phyloP scores from a whole-genome alignment of 1,140 invertebrate genomes.

The Homarus americanus region DNA sequence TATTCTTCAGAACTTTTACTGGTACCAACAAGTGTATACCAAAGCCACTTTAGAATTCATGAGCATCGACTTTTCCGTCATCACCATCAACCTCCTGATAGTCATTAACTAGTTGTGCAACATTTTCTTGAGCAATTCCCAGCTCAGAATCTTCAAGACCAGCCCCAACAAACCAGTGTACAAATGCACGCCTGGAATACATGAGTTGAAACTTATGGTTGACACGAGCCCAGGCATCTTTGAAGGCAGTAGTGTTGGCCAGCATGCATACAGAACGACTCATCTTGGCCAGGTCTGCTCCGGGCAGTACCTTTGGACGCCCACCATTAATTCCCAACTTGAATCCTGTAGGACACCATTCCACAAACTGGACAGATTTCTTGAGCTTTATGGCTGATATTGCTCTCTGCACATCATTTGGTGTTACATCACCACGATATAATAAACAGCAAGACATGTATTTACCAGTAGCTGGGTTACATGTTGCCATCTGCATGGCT shows the following conservation, averaged over 20 bases:
- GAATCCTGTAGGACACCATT: constrained; percentile 62
- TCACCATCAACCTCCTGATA: constrained; percentile 67
- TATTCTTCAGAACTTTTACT: not conserved
- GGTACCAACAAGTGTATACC: no score
- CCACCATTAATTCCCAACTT: constrained; percentile 79
- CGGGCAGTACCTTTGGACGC: constrained; percentile 80
- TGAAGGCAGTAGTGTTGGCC: constrained; percentile 80
- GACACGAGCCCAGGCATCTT: constrained; percentile 78
- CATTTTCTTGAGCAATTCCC: constrained; percentile 76
- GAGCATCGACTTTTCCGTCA: not conserved
- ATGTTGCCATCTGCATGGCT: constrained; percentile 55
- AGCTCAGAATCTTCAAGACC: constrained; percentile 78
- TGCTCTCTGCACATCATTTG: constrained; percentile 76
- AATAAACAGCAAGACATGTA: constrained; percentile 78
- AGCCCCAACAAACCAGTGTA: constrained; percentile 80
- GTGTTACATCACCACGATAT: constrained; percentile 77
- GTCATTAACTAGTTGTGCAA: constrained; percentile 70
- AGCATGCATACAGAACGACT: constrained; percentile 79
- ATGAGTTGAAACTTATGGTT: constrained; percentile 79
- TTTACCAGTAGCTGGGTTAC: constrained; percentile 71
- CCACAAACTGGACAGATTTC: constrained; percentile 56
- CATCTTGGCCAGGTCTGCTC: constrained; percentile 79
- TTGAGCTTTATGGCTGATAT: constrained; percentile 77
- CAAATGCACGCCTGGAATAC: constrained; percentile 79
- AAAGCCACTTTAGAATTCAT: constrained; percentile 9